phyloP scores from a whole-genome alignment of 2,113 vertebrate species.

The Scolopax mira region DNA sequence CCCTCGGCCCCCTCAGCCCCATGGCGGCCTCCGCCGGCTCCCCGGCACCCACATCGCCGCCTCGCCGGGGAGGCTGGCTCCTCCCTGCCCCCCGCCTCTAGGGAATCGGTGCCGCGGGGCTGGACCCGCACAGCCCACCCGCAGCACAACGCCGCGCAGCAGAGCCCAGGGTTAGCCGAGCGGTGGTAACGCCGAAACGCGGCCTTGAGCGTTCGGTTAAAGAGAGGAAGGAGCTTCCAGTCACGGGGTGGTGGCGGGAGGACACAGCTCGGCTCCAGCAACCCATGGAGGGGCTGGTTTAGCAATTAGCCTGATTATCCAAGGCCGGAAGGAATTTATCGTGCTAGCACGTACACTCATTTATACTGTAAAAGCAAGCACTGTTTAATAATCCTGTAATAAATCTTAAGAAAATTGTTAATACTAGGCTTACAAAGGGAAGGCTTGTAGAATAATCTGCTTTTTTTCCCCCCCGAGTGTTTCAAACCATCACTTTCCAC shows the following conservation, averaged over 20 bases:
- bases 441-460: neutral
- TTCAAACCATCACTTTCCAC: neutral
- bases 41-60: too few relatives aligned
- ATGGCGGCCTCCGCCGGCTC: neutral
- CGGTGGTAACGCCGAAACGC: neutral
- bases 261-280: rapidly evolving
- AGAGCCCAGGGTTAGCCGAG: neutral
- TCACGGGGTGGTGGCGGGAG: rapidly evolving
- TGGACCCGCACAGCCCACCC: too few relatives aligned
- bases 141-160: rapidly evolving
- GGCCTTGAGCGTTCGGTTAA: rapidly evolving
- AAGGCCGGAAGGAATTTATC: neutral
- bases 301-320: neutral
- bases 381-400: neutral
- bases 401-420: neutral
- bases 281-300: neutral
- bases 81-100: too few relatives aligned
- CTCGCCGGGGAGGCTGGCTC: too few relatives aligned
- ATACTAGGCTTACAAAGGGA: neutral
- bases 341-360: rapidly evolving
- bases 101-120: too few relatives aligned
- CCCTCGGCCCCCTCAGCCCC: too few relatives aligned
- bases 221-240: neutral
- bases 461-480: neutral
- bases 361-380: too few relatives aligned